These are phyloP conservation scores for Sorex araneus DNA, from an alignment of 2,113 vertebrate species.

Conservation along the genomic window DNA sequence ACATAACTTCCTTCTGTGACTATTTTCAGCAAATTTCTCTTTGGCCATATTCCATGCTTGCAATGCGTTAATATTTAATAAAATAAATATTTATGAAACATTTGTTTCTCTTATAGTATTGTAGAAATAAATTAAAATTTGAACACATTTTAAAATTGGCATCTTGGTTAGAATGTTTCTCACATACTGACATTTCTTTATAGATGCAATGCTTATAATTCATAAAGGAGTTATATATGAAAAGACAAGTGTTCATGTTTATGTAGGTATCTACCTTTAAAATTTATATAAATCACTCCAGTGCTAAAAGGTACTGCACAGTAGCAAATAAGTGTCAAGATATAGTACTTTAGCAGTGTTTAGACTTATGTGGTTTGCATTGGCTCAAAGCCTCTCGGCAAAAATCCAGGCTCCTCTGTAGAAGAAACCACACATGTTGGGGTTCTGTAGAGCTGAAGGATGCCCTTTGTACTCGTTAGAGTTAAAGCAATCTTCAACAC, in stretches of 20 bases:
- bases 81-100: slow-evolving; percentile 74
- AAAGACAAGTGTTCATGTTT: slow-evolving; percentile 54
- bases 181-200: slow-evolving; percentile 20
- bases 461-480: slow-evolving; percentile 83
- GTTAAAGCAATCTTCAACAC: background rate
- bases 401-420: slow-evolving; percentile 76
- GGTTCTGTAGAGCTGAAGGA: slow-evolving; percentile 82
- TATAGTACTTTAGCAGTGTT: slow-evolving; percentile 79
- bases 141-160: slow-evolving; percentile 40
- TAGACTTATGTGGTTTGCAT: slow-evolving; percentile 85
- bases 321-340: slow-evolving; percentile 86
- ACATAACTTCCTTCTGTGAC: slow-evolving; percentile 71
- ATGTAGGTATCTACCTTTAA: slow-evolving; percentile 47
- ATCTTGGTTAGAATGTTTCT: slow-evolving; percentile 29
- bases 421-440: slow-evolving; percentile 85
- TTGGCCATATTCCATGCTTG: slow-evolving; percentile 12
- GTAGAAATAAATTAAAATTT: slow-evolving; percentile 47
- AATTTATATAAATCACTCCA: slow-evolving; percentile 56
- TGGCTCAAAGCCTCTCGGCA: slow-evolving; percentile 83
- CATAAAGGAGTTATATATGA: slow-evolving; percentile 22
- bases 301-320: slow-evolving; percentile 76
- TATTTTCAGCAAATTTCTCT: slow-evolving; percentile 77
- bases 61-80: slow-evolving; percentile 79
- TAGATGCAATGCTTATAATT: slow-evolving; percentile 49
- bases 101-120: slow-evolving; percentile 41